Evolutionary conservation across 2,797 vertebrate genomes (phyloP).

Genomic region (Mus caroli): DNA sequence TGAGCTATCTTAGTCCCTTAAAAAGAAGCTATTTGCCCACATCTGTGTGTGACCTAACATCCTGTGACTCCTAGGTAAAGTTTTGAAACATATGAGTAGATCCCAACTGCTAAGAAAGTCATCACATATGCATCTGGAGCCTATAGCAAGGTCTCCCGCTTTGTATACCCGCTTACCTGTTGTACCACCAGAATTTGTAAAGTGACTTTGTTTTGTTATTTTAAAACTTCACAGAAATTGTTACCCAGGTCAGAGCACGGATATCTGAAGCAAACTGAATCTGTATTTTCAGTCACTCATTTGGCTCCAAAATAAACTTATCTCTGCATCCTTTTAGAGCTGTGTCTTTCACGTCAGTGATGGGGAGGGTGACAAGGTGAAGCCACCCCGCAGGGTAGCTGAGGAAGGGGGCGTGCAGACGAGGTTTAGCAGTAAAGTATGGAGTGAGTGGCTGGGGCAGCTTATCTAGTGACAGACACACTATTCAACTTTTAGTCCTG

Average conservation of each 20-base stretch:
- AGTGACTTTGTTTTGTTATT: background rate
- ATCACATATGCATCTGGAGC: background rate
- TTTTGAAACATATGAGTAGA: background rate
- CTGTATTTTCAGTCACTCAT: background rate
- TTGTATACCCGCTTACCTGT: background rate
- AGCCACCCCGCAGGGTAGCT: accelerated
- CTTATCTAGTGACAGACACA: accelerated
- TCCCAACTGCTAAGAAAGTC: background rate
- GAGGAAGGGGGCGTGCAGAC: too few species aligned
- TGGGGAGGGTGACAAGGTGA: background rate
- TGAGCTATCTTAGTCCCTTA: background rate
- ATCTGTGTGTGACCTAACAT: background rate
- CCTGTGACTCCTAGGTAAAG: background rate
- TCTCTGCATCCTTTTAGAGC: background rate
- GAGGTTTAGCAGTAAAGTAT: background rate
- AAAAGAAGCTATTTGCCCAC: background rate
- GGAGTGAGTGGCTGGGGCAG: background rate
- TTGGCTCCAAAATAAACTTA: background rate
- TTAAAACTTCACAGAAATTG: background rate
- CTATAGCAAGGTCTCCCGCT: background rate
- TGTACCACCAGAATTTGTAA: background rate
- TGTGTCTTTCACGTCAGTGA: background rate
- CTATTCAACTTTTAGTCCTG: background rate
- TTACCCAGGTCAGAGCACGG: background rate
- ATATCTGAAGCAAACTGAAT: background rate